These are phyloP conservation scores for Sander vitreus DNA, from an alignment of 2,113 vertebrate species.

Conservation along the genomic window DNA sequence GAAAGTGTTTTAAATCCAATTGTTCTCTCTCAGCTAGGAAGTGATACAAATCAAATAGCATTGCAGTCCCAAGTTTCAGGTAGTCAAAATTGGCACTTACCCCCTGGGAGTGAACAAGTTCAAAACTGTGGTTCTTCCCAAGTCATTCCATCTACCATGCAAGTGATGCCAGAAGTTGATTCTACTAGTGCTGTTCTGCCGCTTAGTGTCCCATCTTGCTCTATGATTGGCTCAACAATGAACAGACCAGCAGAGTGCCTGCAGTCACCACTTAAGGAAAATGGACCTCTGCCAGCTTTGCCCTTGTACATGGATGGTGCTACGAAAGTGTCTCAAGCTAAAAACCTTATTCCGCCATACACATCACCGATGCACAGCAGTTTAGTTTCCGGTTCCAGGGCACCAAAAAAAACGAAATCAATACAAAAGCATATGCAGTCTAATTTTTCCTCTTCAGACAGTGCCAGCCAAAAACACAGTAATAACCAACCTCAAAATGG, in stretches of 20 bases:
- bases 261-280: conserved; percentile 83
- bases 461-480: conserved; percentile 15
- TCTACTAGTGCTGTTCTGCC: conserved; percentile 77
- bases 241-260: conserved; percentile 80
- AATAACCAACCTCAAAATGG: conserved; percentile 32
- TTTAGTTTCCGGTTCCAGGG: conserved; percentile 76
- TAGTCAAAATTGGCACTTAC: conserved; percentile 60
- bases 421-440: conserved; percentile 79
- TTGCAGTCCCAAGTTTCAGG: conserved; percentile 41
- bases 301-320: conserved; percentile 84
- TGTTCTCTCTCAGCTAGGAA: conserved; percentile 86
- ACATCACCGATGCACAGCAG: conserved; percentile 83
- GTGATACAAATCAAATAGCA: conserved; percentile 31
- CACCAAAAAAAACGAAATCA: conserved; percentile 80
- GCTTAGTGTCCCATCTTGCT: conserved; percentile 77
- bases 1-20: conserved; percentile 86
- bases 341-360: conserved; percentile 82
- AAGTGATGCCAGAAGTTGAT: conserved; percentile 71
- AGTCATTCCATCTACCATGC: conserved; percentile 55
- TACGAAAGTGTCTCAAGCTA: conserved; percentile 83
- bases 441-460: conserved; percentile 76
- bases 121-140: conserved; percentile 60
- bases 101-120: conserved; percentile 40
- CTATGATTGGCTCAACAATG: conserved; percentile 80
- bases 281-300: conserved; percentile 84